Evolutionary conservation across 2,113 vertebrate genomes (phyloP).

Genomic region (Lamprologus speciosus): DNA sequence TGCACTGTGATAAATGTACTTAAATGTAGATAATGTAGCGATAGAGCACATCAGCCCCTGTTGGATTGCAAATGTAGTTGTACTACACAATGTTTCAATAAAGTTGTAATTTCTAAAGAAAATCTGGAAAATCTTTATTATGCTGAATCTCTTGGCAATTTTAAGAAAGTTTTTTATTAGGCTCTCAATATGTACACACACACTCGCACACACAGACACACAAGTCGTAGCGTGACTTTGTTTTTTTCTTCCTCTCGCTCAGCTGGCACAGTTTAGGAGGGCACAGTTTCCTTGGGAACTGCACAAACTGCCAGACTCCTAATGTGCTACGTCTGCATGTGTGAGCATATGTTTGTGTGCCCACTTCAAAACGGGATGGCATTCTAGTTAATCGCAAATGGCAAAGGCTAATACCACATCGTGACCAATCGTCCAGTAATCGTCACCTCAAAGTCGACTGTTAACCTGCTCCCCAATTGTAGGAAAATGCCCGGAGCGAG

Average conservation of each 20-base stretch:
- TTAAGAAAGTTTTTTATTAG: background rate
- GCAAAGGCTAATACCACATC: background rate
- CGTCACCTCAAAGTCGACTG: background rate
- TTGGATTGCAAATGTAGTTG: background rate
- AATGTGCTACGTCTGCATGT: background rate
- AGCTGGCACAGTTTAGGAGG: background rate
- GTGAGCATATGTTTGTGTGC: conserved; percentile 1
- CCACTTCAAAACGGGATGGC: background rate
- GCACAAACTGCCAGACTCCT: conserved; percentile 6
- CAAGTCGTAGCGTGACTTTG: background rate
- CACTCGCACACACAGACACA: background rate
- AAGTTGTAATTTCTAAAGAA: background rate
- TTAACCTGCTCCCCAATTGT: background rate
- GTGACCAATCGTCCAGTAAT: background rate
- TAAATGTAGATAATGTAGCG: background rate
- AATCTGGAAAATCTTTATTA: background rate
- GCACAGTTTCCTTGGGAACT: conserved; percentile 42
- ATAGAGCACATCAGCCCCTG: background rate
- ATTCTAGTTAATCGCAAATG: background rate
- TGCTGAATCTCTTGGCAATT: background rate
- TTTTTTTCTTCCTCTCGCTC: background rate
- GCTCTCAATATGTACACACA: background rate
- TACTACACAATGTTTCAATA: background rate
- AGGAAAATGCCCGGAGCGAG: background rate
- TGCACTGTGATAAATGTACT: background rate